Conservation (phyloP, 2,888 invertebrate genomes). For the Thelaira solivaga region DNA sequence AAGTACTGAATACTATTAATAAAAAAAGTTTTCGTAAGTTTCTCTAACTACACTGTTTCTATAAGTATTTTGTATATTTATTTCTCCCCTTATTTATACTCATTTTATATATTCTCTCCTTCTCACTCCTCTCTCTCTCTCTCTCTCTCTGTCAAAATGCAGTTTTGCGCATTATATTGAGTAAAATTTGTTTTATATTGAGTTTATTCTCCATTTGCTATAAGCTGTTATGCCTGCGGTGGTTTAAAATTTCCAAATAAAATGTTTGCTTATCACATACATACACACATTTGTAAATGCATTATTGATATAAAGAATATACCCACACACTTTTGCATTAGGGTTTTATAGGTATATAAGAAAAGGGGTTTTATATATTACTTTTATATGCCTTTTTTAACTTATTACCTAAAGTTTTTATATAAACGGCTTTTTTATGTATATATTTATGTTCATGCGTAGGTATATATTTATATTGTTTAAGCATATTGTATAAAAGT, state of each 20-base stretch:
- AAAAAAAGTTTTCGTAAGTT: no score
- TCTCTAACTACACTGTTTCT: no score
- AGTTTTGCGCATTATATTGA: constrained; percentile 29
- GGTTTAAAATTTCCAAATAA: not conserved
- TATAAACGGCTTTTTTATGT: not conserved
- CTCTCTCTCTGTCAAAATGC: constrained; percentile 2
- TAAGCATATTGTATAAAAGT: not conserved
- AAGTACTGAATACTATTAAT: no score
- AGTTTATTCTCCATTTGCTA: not conserved
- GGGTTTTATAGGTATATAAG: not conserved
- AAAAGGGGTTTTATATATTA: not conserved
- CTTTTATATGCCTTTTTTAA: not conserved
- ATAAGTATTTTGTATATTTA: no score
- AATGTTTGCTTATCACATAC: not conserved
- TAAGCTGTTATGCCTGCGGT: not conserved
- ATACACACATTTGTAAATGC: not conserved
- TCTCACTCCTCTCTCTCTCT: not conserved
- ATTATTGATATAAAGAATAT: no score
- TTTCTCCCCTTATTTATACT: not conserved
- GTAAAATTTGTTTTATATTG: not conserved
- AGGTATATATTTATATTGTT: not conserved
- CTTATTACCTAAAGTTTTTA: constrained; percentile 14
- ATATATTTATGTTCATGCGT: constrained; percentile 1
- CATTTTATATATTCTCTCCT: not conserved
- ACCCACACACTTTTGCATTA: no score